Base-by-base conservation (phyloP, 2,797 vertebrate genomes). In the Sebastes steindachneri region DNA sequence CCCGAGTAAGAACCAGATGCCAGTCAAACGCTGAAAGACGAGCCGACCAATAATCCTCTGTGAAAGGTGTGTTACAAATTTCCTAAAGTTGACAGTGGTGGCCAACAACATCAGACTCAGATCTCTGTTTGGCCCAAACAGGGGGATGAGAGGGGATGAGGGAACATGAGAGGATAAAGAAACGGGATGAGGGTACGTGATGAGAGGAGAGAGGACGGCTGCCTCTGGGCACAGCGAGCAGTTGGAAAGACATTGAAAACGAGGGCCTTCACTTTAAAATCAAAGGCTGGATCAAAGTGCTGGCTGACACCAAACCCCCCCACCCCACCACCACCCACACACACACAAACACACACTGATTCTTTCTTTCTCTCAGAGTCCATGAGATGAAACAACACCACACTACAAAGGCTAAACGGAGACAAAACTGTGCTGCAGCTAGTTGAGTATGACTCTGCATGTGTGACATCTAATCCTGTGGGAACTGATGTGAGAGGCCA, bases 231-330 rank as follows among this genome's bases (percentile, higher is more conserved):
- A 71, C 71, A 37, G 68, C 45, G 63, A 80, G 75, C 74, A 66
- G 78, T 75, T 83, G 79, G 85, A 89, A 60, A 85, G 90, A 86
- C 75, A 76, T 1, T 78, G 88, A 91, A 75, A 92, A 94, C 93
- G 89, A 92, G 91, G 91, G 91, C 77, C 84, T 80, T 88, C 88
- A 87, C 86, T 90, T 93, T 83, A 93, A 90, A 93, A 87, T 91
- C 92, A 93, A 95, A 94, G 86, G 69, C 79, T 75, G 83, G 85
- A 93, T 94, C 91, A 91, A 91, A 93, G 91, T 70, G 78, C 35
- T 77, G 63, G 75, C 83, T 84, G 75, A 86, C 45, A 29, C 79
- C 37, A 41, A 41, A 6, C 37, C 75, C 53, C 68, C 73, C n/a
- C 23, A 12, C 12, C 11, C 2, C 4, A n/a, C 1, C 3, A 2